Evolutionary conservation across 2,797 vertebrate genomes (phyloP).

Genomic region (Acridotheres tristis): DNA sequence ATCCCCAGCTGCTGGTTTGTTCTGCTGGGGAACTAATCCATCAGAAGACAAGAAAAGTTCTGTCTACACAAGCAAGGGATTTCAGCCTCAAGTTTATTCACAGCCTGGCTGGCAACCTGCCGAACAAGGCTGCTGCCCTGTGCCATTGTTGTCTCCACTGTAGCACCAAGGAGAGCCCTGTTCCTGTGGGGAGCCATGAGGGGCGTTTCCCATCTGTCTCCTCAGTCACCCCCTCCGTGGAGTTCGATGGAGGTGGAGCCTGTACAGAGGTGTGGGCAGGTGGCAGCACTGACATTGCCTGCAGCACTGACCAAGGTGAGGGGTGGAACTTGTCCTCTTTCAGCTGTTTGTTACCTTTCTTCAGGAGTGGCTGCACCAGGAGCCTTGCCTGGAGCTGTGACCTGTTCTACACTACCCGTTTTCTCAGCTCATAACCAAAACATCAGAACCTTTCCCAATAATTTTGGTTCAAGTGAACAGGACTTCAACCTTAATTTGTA

Average conservation of each 20-base stretch:
- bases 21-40: not conserved
- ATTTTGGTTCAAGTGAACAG: not conserved
- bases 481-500: not conserved
- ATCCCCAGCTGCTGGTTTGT: not conserved
- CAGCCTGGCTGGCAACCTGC: not conserved
- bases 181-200: not conserved
- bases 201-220: not conserved
- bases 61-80: accelerated
- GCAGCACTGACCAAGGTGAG: not conserved
- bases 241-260: accelerated
- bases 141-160: accelerated
- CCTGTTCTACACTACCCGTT: not conserved
- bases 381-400: not conserved
- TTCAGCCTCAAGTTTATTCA: not conserved
- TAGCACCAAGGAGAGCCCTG: not conserved
- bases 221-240: accelerated
- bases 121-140: not conserved
- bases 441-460: accelerated
- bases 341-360: not conserved
- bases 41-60: not conserved
- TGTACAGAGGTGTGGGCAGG: accelerated
- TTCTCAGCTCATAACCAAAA: not conserved
- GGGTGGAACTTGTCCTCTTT: not conserved
- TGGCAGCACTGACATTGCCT: no score
- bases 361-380: not conserved